Evolutionary conservation across 1,140 invertebrate species (phyloP).

Genomic region (Teleogryllus occipitalis): DNA sequence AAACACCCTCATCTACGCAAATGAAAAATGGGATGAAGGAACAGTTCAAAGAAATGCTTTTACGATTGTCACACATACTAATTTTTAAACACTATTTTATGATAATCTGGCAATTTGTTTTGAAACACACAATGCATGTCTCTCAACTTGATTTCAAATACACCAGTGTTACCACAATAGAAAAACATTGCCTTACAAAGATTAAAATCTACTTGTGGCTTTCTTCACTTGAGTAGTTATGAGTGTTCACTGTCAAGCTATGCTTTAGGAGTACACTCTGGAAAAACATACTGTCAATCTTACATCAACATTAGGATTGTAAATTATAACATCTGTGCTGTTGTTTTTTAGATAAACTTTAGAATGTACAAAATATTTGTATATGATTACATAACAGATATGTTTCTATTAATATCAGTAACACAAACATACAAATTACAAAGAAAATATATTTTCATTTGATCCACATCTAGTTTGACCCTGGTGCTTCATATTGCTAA

Average conservation of each 20-base stretch:
- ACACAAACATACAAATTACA: no score
- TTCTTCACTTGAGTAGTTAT: neutral
- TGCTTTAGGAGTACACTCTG: neutral
- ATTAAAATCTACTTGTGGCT: neutral
- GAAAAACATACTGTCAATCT: neutral
- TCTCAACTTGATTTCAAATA: neutral
- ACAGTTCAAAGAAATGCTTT: neutral
- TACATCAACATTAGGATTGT: neutral
- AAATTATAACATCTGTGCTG: neutral
- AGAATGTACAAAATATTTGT: no score
- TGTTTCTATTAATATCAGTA: no score
- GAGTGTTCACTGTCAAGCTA: neutral
- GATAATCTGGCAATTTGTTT: neutral
- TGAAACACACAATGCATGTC: neutral
- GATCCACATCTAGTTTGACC: no score
- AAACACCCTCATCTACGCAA: neutral
- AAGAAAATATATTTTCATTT: no score
- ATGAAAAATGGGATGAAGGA: neutral
- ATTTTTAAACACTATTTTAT: neutral
- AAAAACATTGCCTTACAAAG: neutral
- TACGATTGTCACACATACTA: slow-evolving; percentile 1
- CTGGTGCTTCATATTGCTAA: no score
- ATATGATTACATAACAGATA: no score
- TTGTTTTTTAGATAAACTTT: no score
- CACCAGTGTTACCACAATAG: neutral